A percentile compares a stretch with the other conserved stretches of the same genome.
These are phyloP conservation scores for Manis crassicaudata DNA, from an alignment of 2,797 vertebrate genomes.

Conservation along the genomic window DNA sequence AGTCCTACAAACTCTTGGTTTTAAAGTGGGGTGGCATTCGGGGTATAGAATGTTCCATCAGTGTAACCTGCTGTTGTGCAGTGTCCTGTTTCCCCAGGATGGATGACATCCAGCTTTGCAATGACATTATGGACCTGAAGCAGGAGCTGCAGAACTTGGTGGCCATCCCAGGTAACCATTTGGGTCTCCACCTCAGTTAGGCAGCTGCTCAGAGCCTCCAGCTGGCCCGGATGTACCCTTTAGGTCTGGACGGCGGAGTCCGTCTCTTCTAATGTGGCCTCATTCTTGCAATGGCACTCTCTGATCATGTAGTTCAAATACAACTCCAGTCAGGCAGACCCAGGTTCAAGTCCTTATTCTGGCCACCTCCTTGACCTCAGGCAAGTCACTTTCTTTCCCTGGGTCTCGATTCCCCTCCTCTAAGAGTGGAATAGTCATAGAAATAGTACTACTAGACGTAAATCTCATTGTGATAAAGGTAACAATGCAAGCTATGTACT, in stretches of 20 bases:
- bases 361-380: background rate
- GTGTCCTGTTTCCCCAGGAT: slow-evolving; percentile 89
- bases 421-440: background rate
- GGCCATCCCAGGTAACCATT: slow-evolving; percentile 91
- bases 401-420: background rate
- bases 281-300: background rate
- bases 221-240: too few relatives aligned
- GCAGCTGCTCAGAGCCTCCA: background rate
- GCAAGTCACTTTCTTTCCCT: background rate
- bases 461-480: background rate
- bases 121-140: slow-evolving; percentile 98
- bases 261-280: background rate
- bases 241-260: background rate
- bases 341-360: background rate
- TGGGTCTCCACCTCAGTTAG: background rate
- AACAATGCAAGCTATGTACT: background rate
- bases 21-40: background rate
- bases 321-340: background rate
- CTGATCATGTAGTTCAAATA: fast-evolving
- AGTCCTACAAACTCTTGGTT: background rate
- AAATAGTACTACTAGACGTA: background rate
- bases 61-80: background rate
- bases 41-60: background rate
- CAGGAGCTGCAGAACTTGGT: slow-evolving; percentile 96
- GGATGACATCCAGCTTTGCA: slow-evolving; percentile 99